Evolutionary conservation across 2,888 invertebrate genomes (phyloP), one percentile per base, ranked within the genome.

Genomic region (Nomada flava): DNA sequence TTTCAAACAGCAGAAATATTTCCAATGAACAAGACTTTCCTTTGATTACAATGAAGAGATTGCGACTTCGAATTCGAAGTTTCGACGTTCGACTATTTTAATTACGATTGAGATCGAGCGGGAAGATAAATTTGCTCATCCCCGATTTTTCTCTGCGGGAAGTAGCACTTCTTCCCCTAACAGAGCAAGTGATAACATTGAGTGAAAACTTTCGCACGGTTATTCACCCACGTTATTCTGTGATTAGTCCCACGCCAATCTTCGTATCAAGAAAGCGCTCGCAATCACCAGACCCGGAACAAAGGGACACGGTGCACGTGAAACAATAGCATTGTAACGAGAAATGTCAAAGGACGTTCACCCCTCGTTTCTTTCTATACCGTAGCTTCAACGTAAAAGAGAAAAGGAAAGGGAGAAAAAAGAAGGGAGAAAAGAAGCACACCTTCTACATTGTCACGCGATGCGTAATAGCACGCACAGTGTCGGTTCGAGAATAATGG

Each of bases 381-480:
- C 29, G 23, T 36, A 18, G 60, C 59, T 64, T 20, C 42, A 11
- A 20, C 3, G 36, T 52, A 64, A 60, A 20, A 20, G n/a, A 44
- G 20, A 20, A 7, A 23, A 10, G 20, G 10, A 15, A 7, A 2
- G 15, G 18, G 7, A 47, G 20, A 18, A 23, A 20, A 20, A 9
- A 15, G 42, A 23, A 23, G 15, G 4, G 7, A 20, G 2, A 44
- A n/a, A 57, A 26, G 23, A 29, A 44, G 44, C 63, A 20, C 20
- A 26, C 60, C 65, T 71, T 76, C 64, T 55, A 59, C 53, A 44
- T 76, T 77, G 75, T 74, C 82, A 74, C 76, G 64, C 63, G 76
- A 69, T 72, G 78, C 78, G 85, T 82, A 60, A 79, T 59, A 76
- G 70, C 75, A 73, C 65, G 72, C 82, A 44, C 53, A 53, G 62